Conservation (phyloP, 2,888 invertebrate species). For the Trissonchulus sp. region DNA sequence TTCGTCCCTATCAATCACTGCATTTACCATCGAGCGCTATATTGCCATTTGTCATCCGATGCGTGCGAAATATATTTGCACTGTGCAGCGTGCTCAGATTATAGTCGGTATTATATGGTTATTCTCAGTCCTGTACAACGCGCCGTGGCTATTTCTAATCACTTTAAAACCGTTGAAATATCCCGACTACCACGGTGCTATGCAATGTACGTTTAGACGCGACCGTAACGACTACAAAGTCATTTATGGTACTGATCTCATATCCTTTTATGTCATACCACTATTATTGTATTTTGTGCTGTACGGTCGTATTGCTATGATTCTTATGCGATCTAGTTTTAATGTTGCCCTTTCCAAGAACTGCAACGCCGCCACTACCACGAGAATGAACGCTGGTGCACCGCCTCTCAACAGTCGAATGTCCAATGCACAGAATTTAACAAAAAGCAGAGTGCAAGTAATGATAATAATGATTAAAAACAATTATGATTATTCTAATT, state of each 20-base stretch:
- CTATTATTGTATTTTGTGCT: slow-evolving; percentile 60
- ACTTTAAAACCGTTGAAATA: slow-evolving; percentile 45
- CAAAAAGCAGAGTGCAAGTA: slow-evolving; percentile 4
- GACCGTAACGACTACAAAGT: slow-evolving; percentile 51
- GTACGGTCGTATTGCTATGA: slow-evolving; percentile 60
- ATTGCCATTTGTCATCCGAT: slow-evolving; percentile 64
- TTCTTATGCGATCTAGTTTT: slow-evolving; percentile 48
- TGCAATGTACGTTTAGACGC: slow-evolving; percentile 56
- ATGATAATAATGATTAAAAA: slow-evolving; percentile 11
- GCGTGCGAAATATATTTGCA: slow-evolving; percentile 58
- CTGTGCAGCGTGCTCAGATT: slow-evolving; percentile 60
- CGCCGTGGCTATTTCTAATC: slow-evolving; percentile 61
- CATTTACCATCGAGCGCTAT: slow-evolving; percentile 63
- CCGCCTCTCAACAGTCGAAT: neutral
- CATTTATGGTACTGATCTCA: slow-evolving; percentile 60
- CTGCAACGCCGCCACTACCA: neutral
- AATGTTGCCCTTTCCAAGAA: too few species aligned
- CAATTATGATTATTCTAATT: slow-evolving; percentile 12
- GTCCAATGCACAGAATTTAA: slow-evolving; percentile 16
- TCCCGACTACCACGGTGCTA: slow-evolving; percentile 15
- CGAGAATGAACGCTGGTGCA: neutral
- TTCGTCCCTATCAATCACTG: slow-evolving; percentile 61
- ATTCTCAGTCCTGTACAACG: slow-evolving; percentile 60
- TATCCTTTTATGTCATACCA: slow-evolving; percentile 62
- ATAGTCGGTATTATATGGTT: slow-evolving; percentile 61